Evolutionary conservation across 2,888 invertebrate species (phyloP).

Genomic region (Macrosiphum euphorbiae): DNA sequence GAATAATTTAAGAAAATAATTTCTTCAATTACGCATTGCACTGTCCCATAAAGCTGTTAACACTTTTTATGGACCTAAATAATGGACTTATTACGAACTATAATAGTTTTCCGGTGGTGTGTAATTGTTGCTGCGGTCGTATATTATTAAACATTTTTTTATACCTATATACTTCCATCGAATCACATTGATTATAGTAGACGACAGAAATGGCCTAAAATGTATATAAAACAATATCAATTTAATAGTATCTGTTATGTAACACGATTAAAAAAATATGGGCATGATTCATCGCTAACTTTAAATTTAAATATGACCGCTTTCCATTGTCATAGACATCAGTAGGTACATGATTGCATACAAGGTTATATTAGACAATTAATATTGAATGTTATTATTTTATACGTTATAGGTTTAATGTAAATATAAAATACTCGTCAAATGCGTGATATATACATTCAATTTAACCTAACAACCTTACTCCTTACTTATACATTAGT

Average conservation of each 20-base stretch:
- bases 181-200: not conserved
- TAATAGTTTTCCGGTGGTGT: not conserved
- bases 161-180: not conserved
- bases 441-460: not conserved
- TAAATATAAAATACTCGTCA: not conserved
- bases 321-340: not conserved
- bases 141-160: not conserved
- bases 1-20: slow-evolving; percentile 47
- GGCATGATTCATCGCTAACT: not conserved
- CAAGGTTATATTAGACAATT: not conserved
- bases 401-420: not conserved
- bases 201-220: not conserved
- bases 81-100: slow-evolving; percentile 14
- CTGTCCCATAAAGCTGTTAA: slow-evolving; percentile 29
- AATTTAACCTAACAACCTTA: too few species aligned
- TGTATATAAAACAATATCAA: not conserved
- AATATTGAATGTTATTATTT: not conserved
- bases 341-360: not conserved
- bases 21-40: not conserved
- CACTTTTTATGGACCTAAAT: slow-evolving; percentile 38
- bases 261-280: not conserved
- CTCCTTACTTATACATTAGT: too few species aligned
- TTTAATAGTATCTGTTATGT: not conserved
- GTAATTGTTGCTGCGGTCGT: not conserved
- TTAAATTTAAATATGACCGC: not conserved